Evolutionary conservation across 53 echinoderm and acorn worm genomes (phyloP).

Genomic region (Echinometra lucunter): DNA sequence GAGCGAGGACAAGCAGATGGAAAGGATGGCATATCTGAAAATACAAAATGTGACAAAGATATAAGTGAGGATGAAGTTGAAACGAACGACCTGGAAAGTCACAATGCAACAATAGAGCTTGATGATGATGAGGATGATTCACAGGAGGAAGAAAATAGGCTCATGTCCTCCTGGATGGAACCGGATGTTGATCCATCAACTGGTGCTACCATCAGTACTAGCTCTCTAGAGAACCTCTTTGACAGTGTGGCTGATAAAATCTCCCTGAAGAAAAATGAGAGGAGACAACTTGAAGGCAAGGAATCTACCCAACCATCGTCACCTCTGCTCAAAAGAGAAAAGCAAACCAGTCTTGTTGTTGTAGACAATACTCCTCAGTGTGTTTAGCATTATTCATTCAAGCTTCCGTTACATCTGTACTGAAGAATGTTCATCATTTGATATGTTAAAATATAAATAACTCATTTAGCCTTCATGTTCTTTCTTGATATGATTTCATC

Average conservation of each 20-base stretch:
- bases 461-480: no score
- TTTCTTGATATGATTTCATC: neutral
- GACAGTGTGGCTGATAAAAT: constrained; percentile 83
- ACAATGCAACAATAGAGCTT: neutral
- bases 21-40: neutral
- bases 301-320: constrained; percentile 58
- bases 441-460: neutral
- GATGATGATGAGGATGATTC: neutral
- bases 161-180: constrained; percentile 22
- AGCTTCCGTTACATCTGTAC: neutral
- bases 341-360: constrained; percentile 32
- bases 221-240: constrained; percentile 74
- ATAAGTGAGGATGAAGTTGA: neutral
- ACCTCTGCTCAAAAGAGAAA: constrained; percentile 59
- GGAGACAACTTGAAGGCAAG: constrained; percentile 7
- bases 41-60: neutral
- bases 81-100: neutral
- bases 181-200: neutral
- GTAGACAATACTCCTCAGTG: constrained; percentile 77
- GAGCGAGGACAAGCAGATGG: constrained; percentile 54
- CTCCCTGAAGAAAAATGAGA: constrained; percentile 62
- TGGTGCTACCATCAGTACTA: constrained; percentile 6
- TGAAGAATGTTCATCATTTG: neutral
- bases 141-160: constrained; percentile 21
- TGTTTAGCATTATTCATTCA: constrained; percentile 32